Evolutionary conservation across 2,113 vertebrate genomes (phyloP), one percentile per base, ranked within the genome.

Genomic region (Microtus ochrogaster): DNA sequence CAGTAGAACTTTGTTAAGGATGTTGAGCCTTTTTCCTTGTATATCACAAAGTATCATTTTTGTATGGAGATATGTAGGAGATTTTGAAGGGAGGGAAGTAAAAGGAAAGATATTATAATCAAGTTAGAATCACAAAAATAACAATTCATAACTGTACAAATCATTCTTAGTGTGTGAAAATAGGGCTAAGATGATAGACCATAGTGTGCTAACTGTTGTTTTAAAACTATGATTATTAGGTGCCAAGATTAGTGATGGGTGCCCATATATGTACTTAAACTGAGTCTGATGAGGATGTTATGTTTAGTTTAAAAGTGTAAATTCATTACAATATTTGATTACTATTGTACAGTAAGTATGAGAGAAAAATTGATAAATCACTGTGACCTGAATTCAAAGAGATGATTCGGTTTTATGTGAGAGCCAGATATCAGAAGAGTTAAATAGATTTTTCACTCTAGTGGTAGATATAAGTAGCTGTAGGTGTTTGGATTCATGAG

Each of bases 261-360:
- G 41, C 33, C 17, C 55, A 36, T 44, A 66, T 6, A 30, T 6
- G 26, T 52, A 49, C 89, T 78, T 63, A 77, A 33, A 28, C 7
- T 61, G 2, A 41, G 36, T 61, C 22, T 44, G 16, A 49, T 41
- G 0, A n/a, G 13, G 30, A 65, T 28, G 17, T 30, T 30, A 72
- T 49, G 52, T 63, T 89, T 28, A 79, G 16, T 82, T 77, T 81
- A 24, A 49, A 74, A 66, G 58, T n/a, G 68, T 49, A 1, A n/a
- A 36, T 68, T 85, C 16, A 86, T 81, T 94, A 63, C 85, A 92
- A 89, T 39, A 11, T 66, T 96, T 73, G n/a, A 76, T 66, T 89
- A 39, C 36, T 95, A 12, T n/a, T 85, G 9, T 79, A 28, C 86
- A 47, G 74, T 44, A 47, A 12, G 0, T 11, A 79, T 7, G 14